phyloP scores from a whole-genome alignment of 2,113 vertebrate genomes.

The Pluvialis apricaria region DNA sequence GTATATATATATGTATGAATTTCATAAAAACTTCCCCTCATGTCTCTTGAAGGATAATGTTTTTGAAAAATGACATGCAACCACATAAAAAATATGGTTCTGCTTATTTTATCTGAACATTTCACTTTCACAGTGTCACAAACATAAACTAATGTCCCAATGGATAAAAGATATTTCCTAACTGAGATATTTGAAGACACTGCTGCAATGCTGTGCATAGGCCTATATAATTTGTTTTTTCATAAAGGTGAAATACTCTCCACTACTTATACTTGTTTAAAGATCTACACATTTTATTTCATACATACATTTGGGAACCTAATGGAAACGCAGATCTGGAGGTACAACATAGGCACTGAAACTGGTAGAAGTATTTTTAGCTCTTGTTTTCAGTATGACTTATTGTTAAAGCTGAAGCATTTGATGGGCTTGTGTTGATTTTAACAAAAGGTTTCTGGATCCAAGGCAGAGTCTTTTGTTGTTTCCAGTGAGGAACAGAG shows the following conservation, averaged over 20 bases:
- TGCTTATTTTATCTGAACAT: not conserved
- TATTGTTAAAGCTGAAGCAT: not conserved
- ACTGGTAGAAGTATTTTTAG: not conserved
- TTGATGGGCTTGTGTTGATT: not conserved
- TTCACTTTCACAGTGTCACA: not conserved
- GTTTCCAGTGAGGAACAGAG: not conserved
- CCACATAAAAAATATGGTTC: not conserved
- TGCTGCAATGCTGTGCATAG: not conserved
- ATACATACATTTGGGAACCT: not conserved
- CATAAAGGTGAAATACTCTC: not conserved
- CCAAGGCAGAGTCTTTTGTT: not conserved
- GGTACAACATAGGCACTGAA: not conserved
- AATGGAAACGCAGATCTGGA: not conserved
- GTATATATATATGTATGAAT: fast-evolving
- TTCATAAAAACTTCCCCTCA: not conserved
- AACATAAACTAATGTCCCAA: not conserved
- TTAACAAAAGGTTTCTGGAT: not conserved
- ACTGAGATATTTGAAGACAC: not conserved
- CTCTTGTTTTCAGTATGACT: not conserved
- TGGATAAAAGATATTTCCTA: not conserved
- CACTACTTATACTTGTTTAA: not conserved
- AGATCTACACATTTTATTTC: not conserved
- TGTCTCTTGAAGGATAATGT: not conserved
- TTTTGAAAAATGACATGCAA: not conserved
- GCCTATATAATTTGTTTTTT: not conserved